Evolutionary conservation across 2,888 invertebrate genomes (phyloP).

Genomic region (Flexamia atlantica): DNA sequence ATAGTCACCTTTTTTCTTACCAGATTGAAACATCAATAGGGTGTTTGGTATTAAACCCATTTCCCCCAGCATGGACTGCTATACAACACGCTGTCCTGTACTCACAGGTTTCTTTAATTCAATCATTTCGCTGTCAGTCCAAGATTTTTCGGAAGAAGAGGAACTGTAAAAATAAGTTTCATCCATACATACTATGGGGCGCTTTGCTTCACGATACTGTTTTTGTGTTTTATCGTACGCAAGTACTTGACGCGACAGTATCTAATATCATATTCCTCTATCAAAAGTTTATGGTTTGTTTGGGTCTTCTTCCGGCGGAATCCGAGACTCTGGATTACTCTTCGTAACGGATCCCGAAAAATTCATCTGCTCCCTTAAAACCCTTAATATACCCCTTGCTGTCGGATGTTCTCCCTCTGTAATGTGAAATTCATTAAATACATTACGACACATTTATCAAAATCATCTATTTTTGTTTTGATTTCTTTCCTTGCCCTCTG

Average conservation of each 20-base stretch:
- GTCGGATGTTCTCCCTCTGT: no score
- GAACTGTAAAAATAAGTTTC: conserved; percentile 36
- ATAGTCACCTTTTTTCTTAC: conserved; percentile 19
- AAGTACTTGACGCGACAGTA: not conserved
- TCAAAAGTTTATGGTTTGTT: not conserved
- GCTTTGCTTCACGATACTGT: conserved; percentile 12
- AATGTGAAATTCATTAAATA: no score
- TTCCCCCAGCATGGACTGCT: not conserved
- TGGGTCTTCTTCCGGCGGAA: not conserved
- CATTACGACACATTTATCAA: no score
- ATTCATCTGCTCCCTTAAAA: no score
- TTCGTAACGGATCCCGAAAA: no score
- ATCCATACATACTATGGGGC: no score
- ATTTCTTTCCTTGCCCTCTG: no score
- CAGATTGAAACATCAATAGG: conserved; percentile 10
- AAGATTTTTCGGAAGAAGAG: not conserved
- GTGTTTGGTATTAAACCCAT: conserved; percentile 5
- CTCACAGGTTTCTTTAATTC: not conserved
- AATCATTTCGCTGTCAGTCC: not conserved
- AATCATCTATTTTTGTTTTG: no score
- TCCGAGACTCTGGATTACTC: not conserved
- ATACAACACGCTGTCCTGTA: not conserved
- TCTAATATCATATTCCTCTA: not conserved
- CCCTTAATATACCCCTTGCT: no score
- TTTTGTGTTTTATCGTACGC: not conserved